Conservation (phyloP, 2,797 vertebrate species). For the Melanogrammus aeglefinus region DNA sequence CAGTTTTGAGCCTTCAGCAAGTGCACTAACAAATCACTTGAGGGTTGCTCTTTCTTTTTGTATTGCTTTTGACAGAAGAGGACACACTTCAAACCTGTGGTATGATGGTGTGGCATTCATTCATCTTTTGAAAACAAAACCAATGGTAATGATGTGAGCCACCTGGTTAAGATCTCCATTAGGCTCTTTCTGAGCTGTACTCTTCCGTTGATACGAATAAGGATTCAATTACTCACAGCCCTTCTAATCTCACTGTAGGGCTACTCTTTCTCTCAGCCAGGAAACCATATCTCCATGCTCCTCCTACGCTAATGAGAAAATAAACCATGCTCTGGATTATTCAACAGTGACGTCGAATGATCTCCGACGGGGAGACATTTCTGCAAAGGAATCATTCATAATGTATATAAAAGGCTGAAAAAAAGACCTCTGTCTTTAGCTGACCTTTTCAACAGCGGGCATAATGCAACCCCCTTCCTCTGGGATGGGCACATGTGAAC, state of each 20-base stretch:
- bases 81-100: neutral
- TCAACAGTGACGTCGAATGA: slow-evolving; percentile 19
- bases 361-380: slow-evolving; percentile 25
- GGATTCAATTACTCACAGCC: slow-evolving; percentile 45
- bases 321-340: slow-evolving; percentile 15
- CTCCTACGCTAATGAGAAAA: slow-evolving; percentile 30
- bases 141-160: neutral
- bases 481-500: slow-evolving; percentile 2
- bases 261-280: slow-evolving; percentile 1
- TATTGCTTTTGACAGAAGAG: slow-evolving; percentile 1
- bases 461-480: neutral
- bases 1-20: neutral
- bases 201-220: slow-evolving; percentile 20
- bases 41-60: neutral
- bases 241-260: slow-evolving; percentile 23
- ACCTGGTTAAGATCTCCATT: neutral
- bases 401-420: slow-evolving; percentile 11
- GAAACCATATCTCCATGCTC: slow-evolving; percentile 28
- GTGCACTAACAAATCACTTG: neutral
- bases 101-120: neutral
- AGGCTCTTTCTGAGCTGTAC: slow-evolving; percentile 4
- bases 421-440: neutral
- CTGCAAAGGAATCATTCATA: slow-evolving; percentile 27
- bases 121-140: neutral
- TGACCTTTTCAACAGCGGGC: slow-evolving; percentile 29